Evolutionary conservation across 2,113 vertebrate genomes (phyloP).

Genomic region (Bubo blakistoni): DNA sequence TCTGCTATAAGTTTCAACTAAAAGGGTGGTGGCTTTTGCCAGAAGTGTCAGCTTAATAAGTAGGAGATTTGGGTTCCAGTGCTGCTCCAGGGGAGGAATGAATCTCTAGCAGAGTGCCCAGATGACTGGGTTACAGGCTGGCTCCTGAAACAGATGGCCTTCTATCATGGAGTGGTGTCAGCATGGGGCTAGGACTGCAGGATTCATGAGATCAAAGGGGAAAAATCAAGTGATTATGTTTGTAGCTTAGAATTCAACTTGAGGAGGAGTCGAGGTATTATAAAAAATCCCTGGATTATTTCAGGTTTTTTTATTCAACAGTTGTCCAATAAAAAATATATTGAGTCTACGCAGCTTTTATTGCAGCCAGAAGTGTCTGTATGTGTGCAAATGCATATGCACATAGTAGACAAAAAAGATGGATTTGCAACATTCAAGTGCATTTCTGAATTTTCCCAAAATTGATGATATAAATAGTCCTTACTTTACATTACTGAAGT

Average conservation of each 20-base stretch:
- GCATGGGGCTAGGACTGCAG: neutral
- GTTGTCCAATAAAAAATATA: neutral
- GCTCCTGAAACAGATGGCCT: neutral
- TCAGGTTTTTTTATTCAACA: neutral
- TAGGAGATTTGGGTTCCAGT: neutral
- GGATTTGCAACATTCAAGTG: neutral
- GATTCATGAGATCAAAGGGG: neutral
- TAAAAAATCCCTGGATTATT: neutral
- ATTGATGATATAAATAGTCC: neutral
- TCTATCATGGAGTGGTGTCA: neutral
- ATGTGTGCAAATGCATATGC: neutral
- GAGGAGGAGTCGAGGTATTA: neutral
- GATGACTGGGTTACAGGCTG: neutral
- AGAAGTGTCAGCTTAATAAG: neutral
- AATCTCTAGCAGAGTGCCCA: neutral
- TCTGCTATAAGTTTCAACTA: neutral
- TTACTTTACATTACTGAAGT: neutral
- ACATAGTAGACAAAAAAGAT: neutral
- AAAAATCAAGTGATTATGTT: neutral
- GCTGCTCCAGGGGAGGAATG: neutral
- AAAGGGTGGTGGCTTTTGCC: neutral
- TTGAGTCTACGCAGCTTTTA: neutral
- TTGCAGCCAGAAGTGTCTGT: neutral
- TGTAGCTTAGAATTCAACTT: neutral
- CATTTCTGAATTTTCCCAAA: neutral